Conservation (phyloP, 2,888 invertebrate genomes). For the Lordiphosa andalusiaca region DNA sequence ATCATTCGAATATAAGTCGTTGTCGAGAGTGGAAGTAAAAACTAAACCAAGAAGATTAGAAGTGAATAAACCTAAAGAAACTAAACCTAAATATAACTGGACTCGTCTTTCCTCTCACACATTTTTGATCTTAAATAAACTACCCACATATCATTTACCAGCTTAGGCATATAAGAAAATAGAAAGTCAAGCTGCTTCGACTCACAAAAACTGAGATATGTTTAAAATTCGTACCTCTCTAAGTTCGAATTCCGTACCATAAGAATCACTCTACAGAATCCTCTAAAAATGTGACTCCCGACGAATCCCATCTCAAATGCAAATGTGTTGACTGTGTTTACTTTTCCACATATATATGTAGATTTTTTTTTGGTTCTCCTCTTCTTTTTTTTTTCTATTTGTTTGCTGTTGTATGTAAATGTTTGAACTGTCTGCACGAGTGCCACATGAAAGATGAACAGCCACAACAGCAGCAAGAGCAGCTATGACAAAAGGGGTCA, state of each 20-base stretch:
- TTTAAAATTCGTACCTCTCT: no score
- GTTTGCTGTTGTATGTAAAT: conserved; percentile 56
- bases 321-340: conserved; percentile 29
- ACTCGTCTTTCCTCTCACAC: no score
- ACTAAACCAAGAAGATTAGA: no score
- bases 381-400: conserved; percentile 20
- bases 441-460: conserved; percentile 44
- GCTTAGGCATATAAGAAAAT: no score
- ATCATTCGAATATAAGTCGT: no score
- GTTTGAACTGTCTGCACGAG: conserved; percentile 69
- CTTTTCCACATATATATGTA: conserved; percentile 10
- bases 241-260: not conserved
- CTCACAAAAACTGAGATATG: no score
- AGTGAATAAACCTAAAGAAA: no score
- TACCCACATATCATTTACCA: no score
- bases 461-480: conserved; percentile 27
- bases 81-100: no score
- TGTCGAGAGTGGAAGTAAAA: no score
- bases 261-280: conserved; percentile 13
- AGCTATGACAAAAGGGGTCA: conserved; percentile 46
- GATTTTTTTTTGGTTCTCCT: conserved; percentile 18
- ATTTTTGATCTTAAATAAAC: no score
- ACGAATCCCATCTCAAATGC: conserved; percentile 29
- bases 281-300: conserved; percentile 18
- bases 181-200: no score